Percentiles rank a stretch among this genome's conserved stretches.
Evolutionary conservation across 2,113 vertebrate genomes (phyloP).

Genomic region (Loxodonta africana): DNA sequence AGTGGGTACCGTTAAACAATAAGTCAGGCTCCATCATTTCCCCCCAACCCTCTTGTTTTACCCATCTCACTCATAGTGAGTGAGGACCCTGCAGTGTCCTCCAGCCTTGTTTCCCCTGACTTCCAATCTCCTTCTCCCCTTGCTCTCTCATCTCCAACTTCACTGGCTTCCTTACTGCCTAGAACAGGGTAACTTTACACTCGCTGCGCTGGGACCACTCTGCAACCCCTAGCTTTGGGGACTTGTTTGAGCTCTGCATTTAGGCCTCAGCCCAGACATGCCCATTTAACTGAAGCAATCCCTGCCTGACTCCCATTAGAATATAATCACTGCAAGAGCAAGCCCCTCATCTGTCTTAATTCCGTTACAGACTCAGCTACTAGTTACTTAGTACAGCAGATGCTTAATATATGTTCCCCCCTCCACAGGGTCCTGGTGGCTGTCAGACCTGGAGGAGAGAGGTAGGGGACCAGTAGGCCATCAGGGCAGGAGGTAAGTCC

Average conservation of each 20-base stretch:
- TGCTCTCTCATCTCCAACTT: slow-evolving; percentile 11
- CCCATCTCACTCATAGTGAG: background rate
- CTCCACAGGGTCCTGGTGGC: background rate
- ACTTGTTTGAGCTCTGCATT: background rate
- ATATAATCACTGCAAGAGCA: background rate
- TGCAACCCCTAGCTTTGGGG: background rate
- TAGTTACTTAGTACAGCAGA: background rate
- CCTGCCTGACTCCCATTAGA: background rate
- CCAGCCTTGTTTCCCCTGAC: background rate
- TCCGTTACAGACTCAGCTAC: background rate
- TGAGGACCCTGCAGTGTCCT: background rate
- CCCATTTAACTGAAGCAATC: background rate
- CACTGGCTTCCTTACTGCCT: background rate
- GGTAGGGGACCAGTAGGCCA: background rate
- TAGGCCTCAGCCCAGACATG: background rate
- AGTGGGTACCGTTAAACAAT: background rate
- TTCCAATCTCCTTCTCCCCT: background rate
- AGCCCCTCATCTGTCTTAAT: background rate
- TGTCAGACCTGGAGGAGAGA: background rate
- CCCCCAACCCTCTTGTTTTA: background rate
- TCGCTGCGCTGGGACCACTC: background rate
- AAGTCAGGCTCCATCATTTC: background rate
- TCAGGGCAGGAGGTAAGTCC: background rate
- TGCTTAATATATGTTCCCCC: background rate
- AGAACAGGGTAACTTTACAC: background rate